A percentile compares a stretch with the other conserved stretches of the same genome.
Evolutionary conservation across 2,797 vertebrate species (phyloP).

Genomic region (Pseudopleuronectes americanus): DNA sequence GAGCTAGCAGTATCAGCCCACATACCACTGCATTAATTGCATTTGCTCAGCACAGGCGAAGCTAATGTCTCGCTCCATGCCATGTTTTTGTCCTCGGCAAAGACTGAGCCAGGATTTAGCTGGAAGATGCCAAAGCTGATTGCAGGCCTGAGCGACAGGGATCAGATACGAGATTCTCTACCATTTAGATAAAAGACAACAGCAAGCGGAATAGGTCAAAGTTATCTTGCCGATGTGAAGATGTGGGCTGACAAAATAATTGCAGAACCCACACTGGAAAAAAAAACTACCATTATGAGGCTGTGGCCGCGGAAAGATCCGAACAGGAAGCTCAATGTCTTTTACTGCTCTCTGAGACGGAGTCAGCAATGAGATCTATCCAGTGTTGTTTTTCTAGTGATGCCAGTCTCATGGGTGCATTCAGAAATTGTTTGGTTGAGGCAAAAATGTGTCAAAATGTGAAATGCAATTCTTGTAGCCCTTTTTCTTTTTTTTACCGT

Average conservation of each 20-base stretch:
- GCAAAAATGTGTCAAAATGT: not conserved
- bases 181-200: slow-evolving; percentile 3
- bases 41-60: slow-evolving; percentile 70
- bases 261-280: no score
- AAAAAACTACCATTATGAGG: no score
- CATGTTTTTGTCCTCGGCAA: no score
- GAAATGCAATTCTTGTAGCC: slow-evolving; percentile 8
- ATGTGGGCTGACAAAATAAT: not conserved
- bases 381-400: not conserved
- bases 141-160: slow-evolving; percentile 16
- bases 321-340: no score
- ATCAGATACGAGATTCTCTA: not conserved
- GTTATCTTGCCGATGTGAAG: not conserved
- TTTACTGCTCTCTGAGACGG: not conserved
- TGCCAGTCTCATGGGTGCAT: slow-evolving; percentile 4
- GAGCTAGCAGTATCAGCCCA: slow-evolving; percentile 60
- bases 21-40: slow-evolving; percentile 69
- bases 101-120: slow-evolving; percentile 27
- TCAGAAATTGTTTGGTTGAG: slow-evolving; percentile 8
- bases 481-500: slow-evolving; percentile 5
- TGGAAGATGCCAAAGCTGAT: slow-evolving; percentile 4
- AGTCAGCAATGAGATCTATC: not conserved
- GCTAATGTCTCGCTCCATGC: slow-evolving; percentile 55
- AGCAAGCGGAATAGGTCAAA: not conserved
- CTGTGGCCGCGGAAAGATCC: no score